Conservation (phyloP, 2,113 vertebrate genomes). For the Hemichromis elongatus region DNA sequence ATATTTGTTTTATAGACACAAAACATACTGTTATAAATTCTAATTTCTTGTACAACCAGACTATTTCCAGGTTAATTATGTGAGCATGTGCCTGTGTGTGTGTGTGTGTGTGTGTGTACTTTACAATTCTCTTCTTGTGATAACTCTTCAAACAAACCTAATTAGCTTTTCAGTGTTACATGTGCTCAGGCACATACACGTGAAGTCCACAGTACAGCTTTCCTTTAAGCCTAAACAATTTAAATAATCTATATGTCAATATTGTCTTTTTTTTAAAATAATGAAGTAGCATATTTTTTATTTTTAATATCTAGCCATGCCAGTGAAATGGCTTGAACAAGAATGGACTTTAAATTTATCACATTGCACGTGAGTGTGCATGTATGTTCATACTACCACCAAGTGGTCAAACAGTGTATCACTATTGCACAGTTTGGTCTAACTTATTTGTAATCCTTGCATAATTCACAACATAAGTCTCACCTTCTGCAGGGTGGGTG, state of each 20-base stretch:
- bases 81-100: neutral
- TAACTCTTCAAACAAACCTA: conserved; percentile 52
- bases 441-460: neutral
- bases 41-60: neutral
- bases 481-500: neutral
- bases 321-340: neutral
- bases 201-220: neutral
- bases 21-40: neutral
- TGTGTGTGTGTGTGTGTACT: neutral
- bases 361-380: neutral
- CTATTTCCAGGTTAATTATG: neutral
- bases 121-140: neutral
- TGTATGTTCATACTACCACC: neutral
- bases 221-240: neutral
- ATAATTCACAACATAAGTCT: neutral
- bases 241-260: neutral
- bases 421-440: neutral
- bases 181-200: neutral
- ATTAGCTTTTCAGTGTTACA: conserved; percentile 15
- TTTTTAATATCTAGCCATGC: neutral
- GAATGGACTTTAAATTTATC: neutral
- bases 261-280: neutral
- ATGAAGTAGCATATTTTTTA: neutral
- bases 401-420: conserved; percentile 7
- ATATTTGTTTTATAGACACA: neutral